Evolutionary conservation across 2,797 vertebrate genomes (phyloP).

Genomic region (Mormyrus hasselquistii): DNA sequence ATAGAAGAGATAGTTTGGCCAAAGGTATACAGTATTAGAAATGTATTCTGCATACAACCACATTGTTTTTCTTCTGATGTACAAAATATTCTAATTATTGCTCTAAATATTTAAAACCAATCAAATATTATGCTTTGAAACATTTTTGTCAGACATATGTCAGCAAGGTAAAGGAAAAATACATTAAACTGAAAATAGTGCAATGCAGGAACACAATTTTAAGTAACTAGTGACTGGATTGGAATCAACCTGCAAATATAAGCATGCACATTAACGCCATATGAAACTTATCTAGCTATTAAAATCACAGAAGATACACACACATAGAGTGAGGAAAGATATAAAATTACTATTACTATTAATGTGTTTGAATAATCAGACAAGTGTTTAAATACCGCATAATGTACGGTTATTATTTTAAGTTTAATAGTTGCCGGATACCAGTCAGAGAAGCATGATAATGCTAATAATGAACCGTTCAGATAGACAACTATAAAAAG

Average conservation of each 20-base stretch:
- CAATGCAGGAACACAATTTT: background rate
- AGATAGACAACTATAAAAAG: background rate
- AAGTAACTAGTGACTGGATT: background rate
- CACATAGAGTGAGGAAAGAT: background rate
- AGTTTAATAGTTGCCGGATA: background rate
- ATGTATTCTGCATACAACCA: background rate
- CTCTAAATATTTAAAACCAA: background rate
- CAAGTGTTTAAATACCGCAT: background rate
- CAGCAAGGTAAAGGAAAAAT: background rate
- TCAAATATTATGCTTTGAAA: background rate
- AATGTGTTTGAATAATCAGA: background rate
- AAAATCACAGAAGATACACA: background rate
- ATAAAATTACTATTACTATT: background rate
- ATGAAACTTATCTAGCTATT: background rate
- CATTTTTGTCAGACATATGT: background rate
- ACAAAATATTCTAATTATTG: background rate
- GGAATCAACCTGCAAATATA: background rate
- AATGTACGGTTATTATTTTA: background rate
- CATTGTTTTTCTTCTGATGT: background rate
- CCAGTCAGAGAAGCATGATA: background rate
- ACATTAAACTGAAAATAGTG: background rate
- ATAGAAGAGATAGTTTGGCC: background rate
- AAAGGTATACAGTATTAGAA: background rate
- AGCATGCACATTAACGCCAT: background rate
- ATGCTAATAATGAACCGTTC: background rate